Conservation (phyloP, 2,797 vertebrate genomes). For the Simalia tracyae region DNA sequence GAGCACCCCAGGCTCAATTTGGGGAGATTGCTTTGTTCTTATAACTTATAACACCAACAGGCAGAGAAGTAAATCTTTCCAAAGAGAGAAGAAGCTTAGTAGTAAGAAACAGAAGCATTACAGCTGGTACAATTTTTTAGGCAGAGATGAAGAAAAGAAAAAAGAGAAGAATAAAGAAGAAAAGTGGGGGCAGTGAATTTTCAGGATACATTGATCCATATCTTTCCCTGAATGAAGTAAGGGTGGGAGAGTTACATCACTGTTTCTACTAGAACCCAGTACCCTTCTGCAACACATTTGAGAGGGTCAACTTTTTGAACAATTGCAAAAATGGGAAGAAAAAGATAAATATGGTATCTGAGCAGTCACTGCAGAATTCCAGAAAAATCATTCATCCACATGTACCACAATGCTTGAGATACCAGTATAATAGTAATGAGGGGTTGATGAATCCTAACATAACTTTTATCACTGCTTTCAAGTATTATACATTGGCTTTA, state of each 20-base stretch:
- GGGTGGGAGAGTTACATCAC: neutral
- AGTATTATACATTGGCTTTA: neutral
- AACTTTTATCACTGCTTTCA: neutral
- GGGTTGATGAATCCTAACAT: neutral
- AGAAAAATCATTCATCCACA: neutral
- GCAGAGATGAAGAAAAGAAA: accelerated
- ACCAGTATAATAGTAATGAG: neutral
- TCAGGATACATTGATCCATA: constrained; percentile 32
- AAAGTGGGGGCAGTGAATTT: constrained; percentile 49
- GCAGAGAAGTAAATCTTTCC: constrained; percentile 32
- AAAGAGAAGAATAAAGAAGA: neutral
- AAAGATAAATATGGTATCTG: neutral
- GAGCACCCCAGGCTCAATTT: constrained; percentile 52
- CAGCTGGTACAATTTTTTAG: neutral
- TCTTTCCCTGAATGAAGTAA: neutral
- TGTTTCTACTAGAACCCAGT: accelerated
- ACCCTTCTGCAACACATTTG: accelerated
- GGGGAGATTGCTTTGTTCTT: neutral
- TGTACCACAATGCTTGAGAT: neutral
- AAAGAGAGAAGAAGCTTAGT: neutral
- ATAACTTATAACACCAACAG: constrained; percentile 9
- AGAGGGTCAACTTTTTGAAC: neutral
- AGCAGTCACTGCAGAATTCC: too few relatives aligned
- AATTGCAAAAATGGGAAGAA: neutral
- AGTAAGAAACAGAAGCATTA: neutral